These are phyloP conservation scores for Theocolax elegans DNA, from an alignment of 1,140 invertebrate species.

Conservation along the genomic window DNA sequence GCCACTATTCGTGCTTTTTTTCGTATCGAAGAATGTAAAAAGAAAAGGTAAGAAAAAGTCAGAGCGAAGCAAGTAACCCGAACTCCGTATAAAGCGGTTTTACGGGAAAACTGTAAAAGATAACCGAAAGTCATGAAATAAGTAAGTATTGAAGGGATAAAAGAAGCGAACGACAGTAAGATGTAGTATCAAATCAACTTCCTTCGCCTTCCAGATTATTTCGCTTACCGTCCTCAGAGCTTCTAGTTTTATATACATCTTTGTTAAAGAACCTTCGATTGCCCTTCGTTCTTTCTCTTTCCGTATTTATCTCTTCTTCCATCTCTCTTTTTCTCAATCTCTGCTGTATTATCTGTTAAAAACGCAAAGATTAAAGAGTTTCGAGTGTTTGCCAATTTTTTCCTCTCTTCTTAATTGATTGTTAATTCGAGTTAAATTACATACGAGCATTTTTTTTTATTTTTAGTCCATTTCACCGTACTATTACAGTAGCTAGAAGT, in stretches of 20 bases:
- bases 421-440: too few relatives aligned
- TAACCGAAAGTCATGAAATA: constrained; percentile 34
- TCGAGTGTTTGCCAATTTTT: not conserved
- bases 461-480: too few relatives aligned
- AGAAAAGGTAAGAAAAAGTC: not conserved
- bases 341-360: not conserved
- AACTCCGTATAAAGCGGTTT: constrained; percentile 29
- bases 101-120: constrained; percentile 36
- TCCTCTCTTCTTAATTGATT: too few relatives aligned
- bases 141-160: constrained; percentile 26
- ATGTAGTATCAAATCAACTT: constrained; percentile 33
- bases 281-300: too few relatives aligned
- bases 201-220: constrained; percentile 19
- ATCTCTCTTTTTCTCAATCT: not conserved
- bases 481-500: too few relatives aligned
- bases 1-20: not conserved
- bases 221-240: not conserved
- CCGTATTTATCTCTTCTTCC: too few relatives aligned
- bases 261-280: too few relatives aligned
- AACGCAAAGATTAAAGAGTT: not conserved
- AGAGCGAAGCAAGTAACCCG: not conserved
- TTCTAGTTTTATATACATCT: too few relatives aligned
- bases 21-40: not conserved
- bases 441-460: too few relatives aligned
- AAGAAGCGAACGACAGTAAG: constrained; percentile 31